Base-by-base conservation (phyloP, 1,140 invertebrate genomes). In the Zaprionus davidi region DNA sequence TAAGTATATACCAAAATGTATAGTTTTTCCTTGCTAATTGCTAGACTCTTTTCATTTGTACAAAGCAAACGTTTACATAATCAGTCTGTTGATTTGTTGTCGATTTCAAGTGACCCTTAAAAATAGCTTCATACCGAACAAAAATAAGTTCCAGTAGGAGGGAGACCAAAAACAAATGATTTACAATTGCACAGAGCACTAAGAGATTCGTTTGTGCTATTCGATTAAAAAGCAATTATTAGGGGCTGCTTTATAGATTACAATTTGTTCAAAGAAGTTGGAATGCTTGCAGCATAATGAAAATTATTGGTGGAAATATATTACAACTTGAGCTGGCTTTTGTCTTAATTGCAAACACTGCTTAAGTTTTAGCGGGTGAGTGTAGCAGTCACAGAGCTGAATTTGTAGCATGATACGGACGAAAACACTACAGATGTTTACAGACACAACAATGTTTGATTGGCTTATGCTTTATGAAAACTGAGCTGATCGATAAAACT, bases 31-130 rank as follows among this genome's bases (percentile, higher is more conserved):
- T 55, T 49, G 49, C 51, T 41, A 55, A 58, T 55, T 67, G 69
- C 69, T 53, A 64, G 56, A 62, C 66, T 53, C 53, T 70, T 70
- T 57, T 64, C 46, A 76, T 87, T 90, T 87, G 67, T 90, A 86
- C 78, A 86, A 87, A 90, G 82, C 78, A 82, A 86, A 82, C 75
- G 74, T 83, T 79, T 78, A 74, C 71, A 84, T 79, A 79, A 87
- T 91, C 88, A 91, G 88, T 87, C 88, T 87, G 79, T 79, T 60
- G 20, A 46, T 63, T 44, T 62, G 34, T 72, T 81, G 53, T 76
- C 70, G 78, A 66, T 73, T 82, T 80, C 60, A 60, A 64, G 53
- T 58, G 71, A 76, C 67, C 71, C 82, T 81, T 84, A 81, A 71
- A 78, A 81, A 75, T 71, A 75, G 68, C 68, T 75, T 84, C 70